Percentiles rank a stretch among this genome's conserved stretches.
Conservation (phyloP, 2,113 vertebrate genomes). For the Esox niger region DNA sequence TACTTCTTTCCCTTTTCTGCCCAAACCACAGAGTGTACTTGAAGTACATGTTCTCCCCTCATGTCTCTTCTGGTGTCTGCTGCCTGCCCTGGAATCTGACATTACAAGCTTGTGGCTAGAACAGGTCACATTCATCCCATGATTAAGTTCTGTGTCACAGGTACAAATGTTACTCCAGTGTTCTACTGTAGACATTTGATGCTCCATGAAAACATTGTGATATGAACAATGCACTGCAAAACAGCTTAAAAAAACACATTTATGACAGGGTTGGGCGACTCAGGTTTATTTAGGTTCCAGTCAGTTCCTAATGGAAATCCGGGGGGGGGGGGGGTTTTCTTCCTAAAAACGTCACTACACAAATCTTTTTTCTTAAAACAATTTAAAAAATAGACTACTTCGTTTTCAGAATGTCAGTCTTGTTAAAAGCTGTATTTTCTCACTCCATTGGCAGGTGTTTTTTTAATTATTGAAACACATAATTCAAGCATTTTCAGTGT, state of each 20-base stretch:
- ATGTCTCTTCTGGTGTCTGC: slow-evolving; percentile 23
- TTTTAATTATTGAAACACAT: no score
- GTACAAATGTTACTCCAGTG: slow-evolving; percentile 8
- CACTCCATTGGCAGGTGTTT: no score
- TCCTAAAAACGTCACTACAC: not conserved
- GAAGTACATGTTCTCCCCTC: slow-evolving; percentile 5
- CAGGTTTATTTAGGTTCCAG: slow-evolving; percentile 40
- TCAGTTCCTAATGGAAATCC: slow-evolving; percentile 27
- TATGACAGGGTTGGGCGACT: slow-evolving; percentile 22
- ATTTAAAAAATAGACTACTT: no score
- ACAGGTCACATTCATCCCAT: slow-evolving; percentile 23
- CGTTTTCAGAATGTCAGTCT: no score
- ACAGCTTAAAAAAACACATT: slow-evolving; percentile 22
- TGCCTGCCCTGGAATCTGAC: not conserved
- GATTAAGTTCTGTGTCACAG: slow-evolving; percentile 39
- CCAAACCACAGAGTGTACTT: slow-evolving; percentile 7
- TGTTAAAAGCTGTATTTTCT: no score
- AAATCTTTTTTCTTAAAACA: no score
- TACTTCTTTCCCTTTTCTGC: slow-evolving; percentile 8
- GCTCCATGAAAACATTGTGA: slow-evolving; percentile 34
- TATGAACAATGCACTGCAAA: slow-evolving; percentile 17
- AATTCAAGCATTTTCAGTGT: no score
- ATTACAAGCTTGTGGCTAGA: not conserved
- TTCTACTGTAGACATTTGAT: slow-evolving; percentile 19
- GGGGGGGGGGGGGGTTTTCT: not conserved